Base-by-base conservation (phyloP, 2,888 invertebrate species). In the Empis stercorea region DNA sequence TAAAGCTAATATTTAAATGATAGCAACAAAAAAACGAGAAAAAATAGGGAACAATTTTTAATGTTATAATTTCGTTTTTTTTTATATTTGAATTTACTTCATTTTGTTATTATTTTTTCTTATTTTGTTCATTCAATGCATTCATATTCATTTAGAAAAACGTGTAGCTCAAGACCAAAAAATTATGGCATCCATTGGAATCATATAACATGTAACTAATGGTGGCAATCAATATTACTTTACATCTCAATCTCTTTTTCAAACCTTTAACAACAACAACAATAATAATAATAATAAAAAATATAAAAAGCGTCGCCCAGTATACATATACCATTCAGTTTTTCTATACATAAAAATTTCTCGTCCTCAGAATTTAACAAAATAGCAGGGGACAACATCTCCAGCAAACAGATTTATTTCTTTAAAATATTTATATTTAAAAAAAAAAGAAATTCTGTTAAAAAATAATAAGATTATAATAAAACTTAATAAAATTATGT, bases 131-230 rank as follows among this genome's bases (percentile, higher is more conserved):
- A 6, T 27, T 27, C 23, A 27, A 27, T 27, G 5, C 23, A 27
- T 27, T 27, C 7, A 27, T 7, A 27, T 27, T 6, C 5, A 27
- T 27, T 27, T 27, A 44, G 52, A 54, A 57, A 58, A 61, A 61
- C 66, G 66, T 68, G 67, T 68, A 66, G 32, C 62, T 63, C 63
- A 64, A 68, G 68, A 67, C 68, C 67, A 69, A 69, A 68, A 69
- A 70, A 70, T 70, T 68, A 69, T 69, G 69, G 70, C 65, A 67
- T 66, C 68, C 70, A 69, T 70, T 69, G 70, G 66, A 40, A 20
- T 40, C 40, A 69, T 64, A 68, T 68, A 68, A 69, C 69, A 66
- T 69, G 70, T 68, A 68, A 69, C 70, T 69, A 69, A 70, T 70
- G 67, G 63, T 61, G 59, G 64, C 64, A 66, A 70, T 70, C 70